Percentiles rank a stretch among this genome's conserved stretches.
Conservation (phyloP, 2,888 invertebrate species). For the Andrena fulva region DNA sequence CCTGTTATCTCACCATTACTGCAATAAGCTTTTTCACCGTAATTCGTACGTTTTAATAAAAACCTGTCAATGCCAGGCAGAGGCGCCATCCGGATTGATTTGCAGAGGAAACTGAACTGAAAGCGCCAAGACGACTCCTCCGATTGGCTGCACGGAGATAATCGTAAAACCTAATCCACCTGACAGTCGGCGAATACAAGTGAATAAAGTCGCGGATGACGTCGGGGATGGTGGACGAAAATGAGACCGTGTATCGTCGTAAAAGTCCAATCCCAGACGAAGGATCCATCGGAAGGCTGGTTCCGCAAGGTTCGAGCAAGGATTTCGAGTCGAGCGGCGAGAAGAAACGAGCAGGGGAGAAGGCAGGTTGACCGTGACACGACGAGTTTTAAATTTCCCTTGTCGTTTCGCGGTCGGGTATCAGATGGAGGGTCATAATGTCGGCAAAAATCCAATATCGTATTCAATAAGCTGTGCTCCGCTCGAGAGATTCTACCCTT, state of each 20-base stretch:
- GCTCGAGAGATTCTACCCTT: slow-evolving; percentile 61
- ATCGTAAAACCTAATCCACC: background rate
- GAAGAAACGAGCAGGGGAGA: background rate
- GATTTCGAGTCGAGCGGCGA: slow-evolving; percentile 52
- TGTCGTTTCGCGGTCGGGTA: slow-evolving; percentile 81
- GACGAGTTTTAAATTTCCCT: slow-evolving; percentile 83
- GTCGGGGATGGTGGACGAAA: background rate
- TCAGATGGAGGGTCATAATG: slow-evolving; percentile 78
- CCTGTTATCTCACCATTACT: slow-evolving; percentile 5
- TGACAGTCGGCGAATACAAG: background rate
- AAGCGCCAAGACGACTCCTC: background rate
- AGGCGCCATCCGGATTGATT: too few species aligned
- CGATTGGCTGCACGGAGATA: background rate
- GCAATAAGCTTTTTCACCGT: background rate
- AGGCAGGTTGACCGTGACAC: slow-evolving; percentile 70
- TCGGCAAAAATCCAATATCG: slow-evolving; percentile 82
- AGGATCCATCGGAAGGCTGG: background rate
- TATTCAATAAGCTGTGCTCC: slow-evolving; percentile 80
- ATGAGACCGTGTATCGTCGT: background rate
- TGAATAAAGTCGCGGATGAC: slow-evolving; percentile 22
- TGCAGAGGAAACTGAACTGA: background rate
- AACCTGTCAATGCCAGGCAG: too few species aligned
- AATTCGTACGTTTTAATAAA: background rate
- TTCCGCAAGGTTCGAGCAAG: slow-evolving; percentile 31
- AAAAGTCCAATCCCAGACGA: background rate